phyloP scores from a whole-genome alignment of 2,888 invertebrate genomes.

The Drosophila neutralis region DNA sequence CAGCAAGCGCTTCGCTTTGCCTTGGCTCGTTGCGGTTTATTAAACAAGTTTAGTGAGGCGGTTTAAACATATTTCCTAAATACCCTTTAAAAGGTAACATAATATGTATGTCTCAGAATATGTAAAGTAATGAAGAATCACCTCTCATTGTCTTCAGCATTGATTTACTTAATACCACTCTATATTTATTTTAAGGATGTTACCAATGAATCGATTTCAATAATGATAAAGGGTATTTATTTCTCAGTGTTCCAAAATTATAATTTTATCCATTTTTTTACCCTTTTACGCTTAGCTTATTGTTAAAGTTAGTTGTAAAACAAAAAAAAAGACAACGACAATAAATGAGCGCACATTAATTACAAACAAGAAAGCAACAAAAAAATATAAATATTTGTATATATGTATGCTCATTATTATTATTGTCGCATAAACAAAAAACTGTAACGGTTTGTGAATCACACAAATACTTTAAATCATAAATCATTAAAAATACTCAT shows the following conservation, averaged over 20 bases:
- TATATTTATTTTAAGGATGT: not conserved
- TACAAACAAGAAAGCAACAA: conserved; percentile 41
- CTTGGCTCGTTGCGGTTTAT: conserved; percentile 47
- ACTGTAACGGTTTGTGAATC: conserved; percentile 72
- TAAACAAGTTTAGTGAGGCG: conserved; percentile 43
- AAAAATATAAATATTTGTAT: conserved; percentile 33
- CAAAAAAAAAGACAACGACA: conserved; percentile 52
- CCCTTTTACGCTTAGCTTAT: conserved; percentile 27
- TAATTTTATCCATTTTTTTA: not conserved
- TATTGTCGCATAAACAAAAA: conserved; percentile 57
- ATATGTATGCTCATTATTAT: conserved; percentile 28
- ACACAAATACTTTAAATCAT: conserved; percentile 51
- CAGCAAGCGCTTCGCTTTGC: conserved; percentile 32
- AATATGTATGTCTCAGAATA: not conserved
- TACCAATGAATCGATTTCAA: too few species aligned
- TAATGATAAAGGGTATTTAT: conserved; percentile 3
- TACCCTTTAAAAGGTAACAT: not conserved
- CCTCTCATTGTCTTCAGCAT: not conserved
- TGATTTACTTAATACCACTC: not conserved
- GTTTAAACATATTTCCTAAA: not conserved
- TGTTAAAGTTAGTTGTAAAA: conserved; percentile 52
- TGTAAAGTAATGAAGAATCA: not conserved
- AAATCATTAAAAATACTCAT: conserved; percentile 60
- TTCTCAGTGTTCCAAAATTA: not conserved
- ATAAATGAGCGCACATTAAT: conserved; percentile 71